A percentile compares a stretch with the other conserved stretches of the same genome.
phyloP scores from a whole-genome alignment of 23 tunicate species.

The Ascidia mentula region DNA sequence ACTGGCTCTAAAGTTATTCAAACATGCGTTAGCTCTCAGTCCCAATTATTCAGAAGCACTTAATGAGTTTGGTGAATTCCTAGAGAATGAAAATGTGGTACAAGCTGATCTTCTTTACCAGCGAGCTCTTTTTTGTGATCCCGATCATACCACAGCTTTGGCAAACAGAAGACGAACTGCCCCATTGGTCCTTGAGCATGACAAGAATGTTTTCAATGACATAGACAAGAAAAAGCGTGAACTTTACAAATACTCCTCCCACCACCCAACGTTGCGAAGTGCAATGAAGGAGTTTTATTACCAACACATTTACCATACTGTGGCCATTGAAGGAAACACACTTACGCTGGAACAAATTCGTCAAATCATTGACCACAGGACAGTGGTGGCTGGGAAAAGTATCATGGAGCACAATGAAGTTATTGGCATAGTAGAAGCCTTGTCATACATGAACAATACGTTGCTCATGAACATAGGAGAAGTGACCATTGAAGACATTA shows the following conservation, averaged over 20 bases:
- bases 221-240: constrained; percentile 76
- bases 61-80: constrained; percentile 83
- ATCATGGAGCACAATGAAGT: constrained; percentile 91
- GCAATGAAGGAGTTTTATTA: constrained; percentile 96
- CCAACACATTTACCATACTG: constrained; percentile 87
- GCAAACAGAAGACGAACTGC: constrained; percentile 76
- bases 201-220: constrained; percentile 47
- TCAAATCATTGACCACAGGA: constrained; percentile 53
- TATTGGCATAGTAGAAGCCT: constrained; percentile 84
- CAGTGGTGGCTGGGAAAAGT: constrained; percentile 72
- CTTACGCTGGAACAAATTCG: constrained; percentile 71
- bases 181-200: constrained; percentile 81
- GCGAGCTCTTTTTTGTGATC: constrained; percentile 78
- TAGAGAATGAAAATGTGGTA: constrained; percentile 81
- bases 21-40: constrained; percentile 78
- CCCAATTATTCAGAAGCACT: constrained; percentile 70
- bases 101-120: constrained; percentile 88
- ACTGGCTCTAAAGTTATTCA: constrained; percentile 68
- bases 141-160: constrained; percentile 66
- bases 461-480: constrained; percentile 80
- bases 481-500: constrained; percentile 66
- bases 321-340: constrained; percentile 91
- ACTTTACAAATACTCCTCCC: constrained; percentile 85
- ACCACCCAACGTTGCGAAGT: constrained; percentile 60
- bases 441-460: constrained; percentile 83